phyloP scores from a whole-genome alignment of 1,140 invertebrate genomes.

The Trypoxylus dichotomus region DNA sequence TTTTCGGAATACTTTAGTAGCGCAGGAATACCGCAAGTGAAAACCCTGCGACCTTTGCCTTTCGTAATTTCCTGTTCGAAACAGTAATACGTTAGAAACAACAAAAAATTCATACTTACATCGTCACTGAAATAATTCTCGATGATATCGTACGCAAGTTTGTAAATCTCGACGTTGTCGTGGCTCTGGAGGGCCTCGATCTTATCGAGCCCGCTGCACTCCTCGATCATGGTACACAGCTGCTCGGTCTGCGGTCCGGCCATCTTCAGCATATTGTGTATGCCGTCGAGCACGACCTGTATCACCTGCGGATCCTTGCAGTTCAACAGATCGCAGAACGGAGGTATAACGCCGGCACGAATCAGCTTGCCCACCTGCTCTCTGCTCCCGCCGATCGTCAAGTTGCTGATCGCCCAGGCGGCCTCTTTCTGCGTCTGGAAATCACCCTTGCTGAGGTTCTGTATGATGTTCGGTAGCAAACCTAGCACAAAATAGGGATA shows the following conservation, averaged over 20 bases:
- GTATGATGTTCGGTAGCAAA: conserved; percentile 91
- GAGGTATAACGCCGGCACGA: conserved; percentile 84
- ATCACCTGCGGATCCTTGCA: conserved; percentile 78
- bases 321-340: conserved; percentile 85
- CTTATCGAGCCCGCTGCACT: conserved; percentile 92
- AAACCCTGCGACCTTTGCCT: too few relatives aligned
- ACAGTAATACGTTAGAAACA: too few relatives aligned
- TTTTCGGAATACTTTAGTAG: too few relatives aligned
- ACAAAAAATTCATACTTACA: conserved; percentile 59
- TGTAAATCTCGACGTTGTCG: conserved; percentile 98
- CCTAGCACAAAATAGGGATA: too few relatives aligned
- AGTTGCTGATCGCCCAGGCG: conserved; percentile 98
- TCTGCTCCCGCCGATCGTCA: conserved; percentile 94
- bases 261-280: conserved; percentile 91
- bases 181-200: conserved; percentile 95
- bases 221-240: conserved; percentile 86
- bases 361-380: conserved; percentile 90
- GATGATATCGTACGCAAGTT: conserved; percentile 97
- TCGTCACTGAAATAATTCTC: conserved; percentile 94
- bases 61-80: too few relatives aligned
- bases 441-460: conserved; percentile 91
- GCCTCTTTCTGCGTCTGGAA: conserved; percentile 99
- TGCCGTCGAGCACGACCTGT: conserved; percentile 85
- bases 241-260: conserved; percentile 70
- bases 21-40: too few relatives aligned